Evolutionary conservation across 2,888 invertebrate genomes (phyloP).

Genomic region (Coenonympha glycerion): DNA sequence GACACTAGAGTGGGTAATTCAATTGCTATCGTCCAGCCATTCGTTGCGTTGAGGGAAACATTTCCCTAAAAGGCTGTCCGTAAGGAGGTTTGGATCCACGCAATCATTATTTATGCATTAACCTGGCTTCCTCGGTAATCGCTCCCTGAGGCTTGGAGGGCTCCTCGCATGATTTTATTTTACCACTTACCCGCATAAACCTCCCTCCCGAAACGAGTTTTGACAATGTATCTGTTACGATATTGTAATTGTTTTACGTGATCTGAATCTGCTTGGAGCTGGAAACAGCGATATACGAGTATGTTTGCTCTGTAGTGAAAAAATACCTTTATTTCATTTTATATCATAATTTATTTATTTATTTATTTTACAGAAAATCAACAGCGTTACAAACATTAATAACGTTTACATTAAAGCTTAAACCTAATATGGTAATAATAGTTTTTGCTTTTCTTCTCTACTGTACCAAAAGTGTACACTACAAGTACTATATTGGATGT

Average conservation of each 20-base stretch:
- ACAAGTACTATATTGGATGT: too few relatives aligned
- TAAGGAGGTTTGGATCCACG: constrained; percentile 47
- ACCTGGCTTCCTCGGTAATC: constrained; percentile 69
- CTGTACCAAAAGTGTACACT: too few relatives aligned
- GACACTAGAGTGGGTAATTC: constrained; percentile 27
- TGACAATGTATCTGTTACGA: constrained; percentile 40
- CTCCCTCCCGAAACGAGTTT: constrained; percentile 36
- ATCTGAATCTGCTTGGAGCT: constrained; percentile 6
- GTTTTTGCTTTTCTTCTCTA: too few relatives aligned
- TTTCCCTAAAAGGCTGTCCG: constrained; percentile 57
- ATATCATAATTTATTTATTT: too few relatives aligned
- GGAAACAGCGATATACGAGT: not conserved
- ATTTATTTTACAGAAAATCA: too few relatives aligned
- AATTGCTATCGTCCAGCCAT: constrained; percentile 24
- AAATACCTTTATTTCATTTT: too few relatives aligned
- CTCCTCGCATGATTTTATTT: constrained; percentile 56
- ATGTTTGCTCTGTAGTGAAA: too few relatives aligned
- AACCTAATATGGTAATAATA: too few relatives aligned
- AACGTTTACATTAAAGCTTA: too few relatives aligned
- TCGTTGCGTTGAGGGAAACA: constrained; percentile 36
- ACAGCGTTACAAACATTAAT: too few relatives aligned
- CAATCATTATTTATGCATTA: constrained; percentile 79
- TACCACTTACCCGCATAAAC: constrained; percentile 40
- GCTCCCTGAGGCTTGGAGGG: constrained; percentile 55
- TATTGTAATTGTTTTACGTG: constrained; percentile 26